phyloP scores from a whole-genome alignment of 1,140 invertebrate species.

The Ceratina calcarata region DNA sequence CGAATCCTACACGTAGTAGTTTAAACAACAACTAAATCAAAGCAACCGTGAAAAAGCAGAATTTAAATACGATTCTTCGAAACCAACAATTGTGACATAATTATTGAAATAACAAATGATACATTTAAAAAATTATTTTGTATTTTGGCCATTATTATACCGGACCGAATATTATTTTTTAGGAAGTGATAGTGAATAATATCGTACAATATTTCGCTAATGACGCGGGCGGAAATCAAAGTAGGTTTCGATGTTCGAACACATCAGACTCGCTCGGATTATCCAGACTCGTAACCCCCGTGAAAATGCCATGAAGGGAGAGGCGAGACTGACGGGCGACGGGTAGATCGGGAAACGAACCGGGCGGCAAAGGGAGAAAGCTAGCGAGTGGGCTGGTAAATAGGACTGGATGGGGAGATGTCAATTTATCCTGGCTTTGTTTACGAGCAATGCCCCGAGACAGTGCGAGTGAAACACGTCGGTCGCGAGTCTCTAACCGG shows the following conservation, averaged over 20 bases:
- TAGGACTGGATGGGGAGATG: constrained; percentile 49
- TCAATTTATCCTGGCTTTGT: constrained; percentile 72
- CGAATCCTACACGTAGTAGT: too few relatives aligned
- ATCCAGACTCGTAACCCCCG: constrained; percentile 3
- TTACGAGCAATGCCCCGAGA: constrained; percentile 63
- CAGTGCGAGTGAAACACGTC: constrained; percentile 26
- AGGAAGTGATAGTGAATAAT: too few relatives aligned
- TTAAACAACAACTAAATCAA: too few relatives aligned
- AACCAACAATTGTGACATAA: too few relatives aligned
- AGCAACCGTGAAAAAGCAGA: too few relatives aligned
- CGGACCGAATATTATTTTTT: too few relatives aligned
- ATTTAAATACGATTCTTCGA: too few relatives aligned
- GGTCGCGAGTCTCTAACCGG: constrained; percentile 18
- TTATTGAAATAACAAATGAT: too few relatives aligned
- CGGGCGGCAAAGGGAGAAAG: constrained; percentile 4
- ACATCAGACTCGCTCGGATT: constrained; percentile 40
- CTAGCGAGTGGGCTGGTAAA: constrained; percentile 38
- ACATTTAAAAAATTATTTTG: too few relatives aligned
- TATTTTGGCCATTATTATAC: too few relatives aligned
- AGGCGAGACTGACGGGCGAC: constrained; percentile 14
- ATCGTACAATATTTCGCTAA: too few relatives aligned
- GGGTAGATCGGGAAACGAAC: neutral
- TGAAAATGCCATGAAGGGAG: neutral
- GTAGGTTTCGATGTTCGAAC: constrained; percentile 25
- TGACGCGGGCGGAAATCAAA: too few relatives aligned